These are phyloP conservation scores for Halichoerus grypus DNA, from an alignment of 2,113 vertebrate genomes.

Conservation along the genomic window DNA sequence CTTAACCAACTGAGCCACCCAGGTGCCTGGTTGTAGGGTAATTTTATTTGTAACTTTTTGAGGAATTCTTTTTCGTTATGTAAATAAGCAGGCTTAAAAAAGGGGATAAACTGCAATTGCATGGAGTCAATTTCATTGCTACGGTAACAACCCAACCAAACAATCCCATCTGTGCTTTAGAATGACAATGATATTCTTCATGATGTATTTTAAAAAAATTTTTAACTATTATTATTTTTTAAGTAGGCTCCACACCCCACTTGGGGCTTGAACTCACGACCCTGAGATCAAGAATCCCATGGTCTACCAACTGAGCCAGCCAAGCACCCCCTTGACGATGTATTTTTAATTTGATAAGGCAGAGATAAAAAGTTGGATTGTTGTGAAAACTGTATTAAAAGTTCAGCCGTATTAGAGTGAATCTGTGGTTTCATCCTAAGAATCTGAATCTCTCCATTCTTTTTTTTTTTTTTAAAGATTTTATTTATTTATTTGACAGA, in stretches of 20 bases:
- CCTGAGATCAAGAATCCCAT: background rate
- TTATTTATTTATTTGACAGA: too few relatives aligned
- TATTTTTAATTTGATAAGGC: background rate
- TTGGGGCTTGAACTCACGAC: background rate
- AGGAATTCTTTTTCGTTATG: background rate
- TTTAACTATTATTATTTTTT: background rate
- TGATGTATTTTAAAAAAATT: background rate
- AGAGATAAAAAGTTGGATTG: background rate
- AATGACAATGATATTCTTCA: background rate
- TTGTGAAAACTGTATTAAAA: background rate
- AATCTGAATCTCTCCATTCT: background rate
- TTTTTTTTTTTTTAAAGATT: too few relatives aligned
- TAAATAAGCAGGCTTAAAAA: background rate
- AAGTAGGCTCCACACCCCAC: background rate
- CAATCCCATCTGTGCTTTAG: background rate
- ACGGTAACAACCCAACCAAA: background rate
- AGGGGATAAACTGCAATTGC: background rate
- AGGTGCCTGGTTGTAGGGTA: background rate
- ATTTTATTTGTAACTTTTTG: background rate
- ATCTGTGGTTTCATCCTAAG: background rate
- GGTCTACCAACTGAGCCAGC: background rate
- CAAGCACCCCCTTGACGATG: constrained; percentile 71
- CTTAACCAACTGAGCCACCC: too few relatives aligned
- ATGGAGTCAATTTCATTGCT: background rate
- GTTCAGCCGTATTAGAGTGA: background rate